These are phyloP conservation scores for Aleiodes alternator DNA, from an alignment of 2,888 invertebrate species.

Conservation along the genomic window DNA sequence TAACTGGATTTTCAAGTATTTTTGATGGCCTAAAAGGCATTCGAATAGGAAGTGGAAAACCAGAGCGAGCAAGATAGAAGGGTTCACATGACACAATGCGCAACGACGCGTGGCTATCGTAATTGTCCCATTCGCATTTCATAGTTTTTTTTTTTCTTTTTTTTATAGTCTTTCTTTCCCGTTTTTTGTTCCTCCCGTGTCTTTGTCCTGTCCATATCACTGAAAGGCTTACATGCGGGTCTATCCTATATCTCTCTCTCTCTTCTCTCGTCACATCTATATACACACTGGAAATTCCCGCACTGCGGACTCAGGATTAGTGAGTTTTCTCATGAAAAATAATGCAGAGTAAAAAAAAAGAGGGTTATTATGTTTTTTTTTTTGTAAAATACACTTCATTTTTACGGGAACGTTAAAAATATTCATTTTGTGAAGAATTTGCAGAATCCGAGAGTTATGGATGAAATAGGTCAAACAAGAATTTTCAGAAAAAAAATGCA, in stretches of 20 bases:
- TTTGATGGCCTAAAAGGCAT: neutral
- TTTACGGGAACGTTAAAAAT: no score
- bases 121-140: constrained; percentile 24
- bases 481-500: no score
- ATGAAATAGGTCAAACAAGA: no score
- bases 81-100: neutral
- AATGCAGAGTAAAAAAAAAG: no score
- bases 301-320: no score
- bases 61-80: neutral
- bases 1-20: no score
- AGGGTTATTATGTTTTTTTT: no score
- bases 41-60: constrained; percentile 10
- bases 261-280: neutral
- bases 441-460: no score
- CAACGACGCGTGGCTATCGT: constrained; percentile 25
- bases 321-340: no score
- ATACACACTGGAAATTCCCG: neutral
- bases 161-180: neutral
- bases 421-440: no score
- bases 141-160: neutral
- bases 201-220: neutral
- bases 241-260: neutral
- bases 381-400: no score
- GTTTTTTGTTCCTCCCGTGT: neutral
- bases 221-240: constrained; percentile 23